Base-by-base conservation (phyloP, 2,888 invertebrate species). In the Phengaris arion region DNA sequence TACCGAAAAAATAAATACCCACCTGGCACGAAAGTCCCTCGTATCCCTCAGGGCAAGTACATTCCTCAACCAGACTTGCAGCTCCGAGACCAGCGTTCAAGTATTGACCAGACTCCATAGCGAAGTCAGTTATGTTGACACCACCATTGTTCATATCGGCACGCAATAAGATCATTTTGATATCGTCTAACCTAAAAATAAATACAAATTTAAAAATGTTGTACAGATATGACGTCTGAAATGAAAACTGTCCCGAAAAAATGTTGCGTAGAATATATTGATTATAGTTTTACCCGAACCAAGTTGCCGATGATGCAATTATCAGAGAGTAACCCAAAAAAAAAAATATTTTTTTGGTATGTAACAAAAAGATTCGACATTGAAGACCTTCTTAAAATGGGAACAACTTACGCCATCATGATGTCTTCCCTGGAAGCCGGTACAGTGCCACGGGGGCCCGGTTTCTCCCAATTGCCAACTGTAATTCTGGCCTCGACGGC, bases 21-120 rank as follows among this genome's bases (percentile, higher is more conserved):
- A 92, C 96, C 92, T 98, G 97, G 84, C 98, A 98, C 46, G 98
- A 98, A 35, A 96, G 94, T 77, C 98, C 98, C 70, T 94, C 92
- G 83, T 98, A 98, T 72, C 98, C 97, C 2, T 95, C 93, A 0
- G 98, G 98, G 84, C 99, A 99, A 51, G 94, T 90, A 85, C 99
- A 99, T 85, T 98, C 96, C 89, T 99, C 99, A 0, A 99, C 98
- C 69, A 95, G 95, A 7, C 95, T 95, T 1, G 98, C 98, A 10
- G 96, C 94, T 68, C 97, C 98, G 48, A 96, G 94, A 7, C 97
- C 97, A 8, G 95, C 95, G 84, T 97, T 96, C 15, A 96, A 94
- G 68, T 95, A 89, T 52, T 95, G 96, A 5, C 97, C 97, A 0
- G 97, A 97, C 83, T 97, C 97, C 96, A 98, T 96, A 0, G 94